These are phyloP conservation scores for Caiman crocodilus DNA, from an alignment of 2,797 vertebrate genomes.

Conservation along the genomic window DNA sequence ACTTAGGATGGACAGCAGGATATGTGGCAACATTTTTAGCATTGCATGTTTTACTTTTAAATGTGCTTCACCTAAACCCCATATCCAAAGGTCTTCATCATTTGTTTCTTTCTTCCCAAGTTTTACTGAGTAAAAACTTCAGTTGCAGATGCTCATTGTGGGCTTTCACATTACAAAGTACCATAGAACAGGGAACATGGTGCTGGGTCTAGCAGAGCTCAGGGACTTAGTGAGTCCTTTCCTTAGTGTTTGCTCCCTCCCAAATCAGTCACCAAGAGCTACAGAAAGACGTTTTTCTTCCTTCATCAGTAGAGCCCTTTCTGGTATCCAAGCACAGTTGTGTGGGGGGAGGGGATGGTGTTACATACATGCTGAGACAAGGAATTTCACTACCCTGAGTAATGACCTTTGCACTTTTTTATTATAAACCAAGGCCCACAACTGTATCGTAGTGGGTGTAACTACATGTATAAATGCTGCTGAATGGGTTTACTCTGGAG, in stretches of 20 bases:
- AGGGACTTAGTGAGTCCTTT: background rate
- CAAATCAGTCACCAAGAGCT: too few species aligned
- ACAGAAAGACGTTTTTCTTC: background rate
- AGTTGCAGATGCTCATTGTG: background rate
- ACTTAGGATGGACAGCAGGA: background rate
- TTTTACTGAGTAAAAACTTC: background rate
- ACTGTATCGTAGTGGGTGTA: too few species aligned
- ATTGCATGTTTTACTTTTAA: background rate
- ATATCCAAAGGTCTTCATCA: background rate
- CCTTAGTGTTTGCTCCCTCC: background rate
- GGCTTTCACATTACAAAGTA: background rate
- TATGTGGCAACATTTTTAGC: background rate
- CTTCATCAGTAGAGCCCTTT: background rate
- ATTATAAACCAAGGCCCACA: too few species aligned
- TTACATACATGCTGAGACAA: rapidly evolving
- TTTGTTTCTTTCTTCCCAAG: background rate
- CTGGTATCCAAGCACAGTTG: background rate
- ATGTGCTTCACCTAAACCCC: background rate
- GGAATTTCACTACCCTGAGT: rapidly evolving
- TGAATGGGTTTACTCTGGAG: too few species aligned
- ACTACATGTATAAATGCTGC: too few species aligned
- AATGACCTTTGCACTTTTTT: background rate
- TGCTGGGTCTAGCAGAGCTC: background rate
- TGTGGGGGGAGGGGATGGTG: too few species aligned
- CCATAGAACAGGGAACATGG: background rate